Evolutionary conservation across 2,797 vertebrate species (phyloP), one percentile per base, ranked within the genome.

Genomic region (Typhlichthys eigenmanni): DNA sequence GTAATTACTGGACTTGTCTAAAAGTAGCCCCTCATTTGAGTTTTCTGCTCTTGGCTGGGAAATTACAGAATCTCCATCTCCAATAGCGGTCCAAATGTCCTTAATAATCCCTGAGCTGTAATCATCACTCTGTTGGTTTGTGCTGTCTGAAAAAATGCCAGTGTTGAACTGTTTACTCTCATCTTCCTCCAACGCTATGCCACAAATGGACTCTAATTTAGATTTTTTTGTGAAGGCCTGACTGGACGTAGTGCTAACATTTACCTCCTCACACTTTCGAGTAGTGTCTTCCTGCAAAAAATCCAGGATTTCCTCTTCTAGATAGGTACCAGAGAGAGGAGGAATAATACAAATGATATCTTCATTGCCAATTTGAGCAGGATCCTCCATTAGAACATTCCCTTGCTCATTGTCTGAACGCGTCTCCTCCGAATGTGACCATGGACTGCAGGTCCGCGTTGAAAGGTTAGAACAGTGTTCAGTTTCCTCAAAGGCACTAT

Each of bases 401-500:
- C 94, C 88, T 74, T 95, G 95, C 92, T 98, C 98, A 17, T 96
- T 98, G 89, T 99, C 97, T 13, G 98, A 99, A 74, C 97, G 95
- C 16, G 96, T 97, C 93, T 98, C 97, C 90, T 99, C 98, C 0
- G 98, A 99, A 88, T 99, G 96, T 70, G 97, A 99, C 97, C 96
- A 99, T 5, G 98, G 97, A 89, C 98, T 99, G 91, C 98, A 99
- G 68, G 97, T 99, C 92, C 98, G 94, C 1, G 98, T 99, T 82
- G 98, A 99, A 89, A 99, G 93, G 90, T 97, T 99, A 78, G 98
- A 99, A 95, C 96, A 99, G 92, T 98, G 96, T 95, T 98, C 98
- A 60, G 95, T 97, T 95, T 99, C 97, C 82, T 99, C 98, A 94
- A 99, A 99, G 97, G 97, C 97, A 98, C 97, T 98, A 96, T 98